These are phyloP conservation scores for roundworm (Caenorhabditis elegans) DNA, from an alignment of 1,140 invertebrate species.

Conservation along the genomic window DNA sequence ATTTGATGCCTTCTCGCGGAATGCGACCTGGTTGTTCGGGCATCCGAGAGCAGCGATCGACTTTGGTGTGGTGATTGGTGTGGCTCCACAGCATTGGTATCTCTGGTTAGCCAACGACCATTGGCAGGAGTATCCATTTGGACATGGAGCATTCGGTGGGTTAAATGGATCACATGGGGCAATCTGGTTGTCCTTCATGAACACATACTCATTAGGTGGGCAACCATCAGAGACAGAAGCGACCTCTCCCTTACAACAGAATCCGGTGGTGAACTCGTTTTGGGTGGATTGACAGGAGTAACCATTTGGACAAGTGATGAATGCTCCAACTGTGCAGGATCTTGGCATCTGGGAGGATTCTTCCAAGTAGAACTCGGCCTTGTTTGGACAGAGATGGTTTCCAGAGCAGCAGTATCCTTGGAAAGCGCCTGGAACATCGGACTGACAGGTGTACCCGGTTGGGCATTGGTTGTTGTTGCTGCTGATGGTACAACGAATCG, in stretches of 20 bases:
- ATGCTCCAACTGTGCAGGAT: conserved; percentile 62
- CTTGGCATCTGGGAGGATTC: conserved; percentile 62
- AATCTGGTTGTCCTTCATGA: conserved; percentile 65
- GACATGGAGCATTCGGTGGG: conserved; percentile 65
- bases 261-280: conserved; percentile 62
- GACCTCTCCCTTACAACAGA: conserved; percentile 63
- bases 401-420: conserved; percentile 65
- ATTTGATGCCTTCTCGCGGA: conserved; percentile 57
- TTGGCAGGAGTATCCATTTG: conserved; percentile 62
- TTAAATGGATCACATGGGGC: conserved; percentile 66
- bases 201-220: conserved; percentile 65
- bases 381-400: conserved; percentile 60
- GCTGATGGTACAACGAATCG: conserved; percentile 63
- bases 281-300: conserved; percentile 63
- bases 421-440: conserved; percentile 61
- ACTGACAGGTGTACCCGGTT: conserved; percentile 56
- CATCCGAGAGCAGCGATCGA: conserved; percentile 59
- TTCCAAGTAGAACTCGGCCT: conserved; percentile 64
- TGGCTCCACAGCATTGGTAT: conserved; percentile 64
- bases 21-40: conserved; percentile 62
- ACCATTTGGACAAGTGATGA: conserved; percentile 64
- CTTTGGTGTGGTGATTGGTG: conserved; percentile 63
- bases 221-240: conserved; percentile 61
- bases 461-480: conserved; percentile 61
- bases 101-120: conserved; percentile 65